These are phyloP conservation scores for Neodontobutis hainanensis DNA, from an alignment of 2,113 vertebrate genomes.

Conservation along the genomic window DNA sequence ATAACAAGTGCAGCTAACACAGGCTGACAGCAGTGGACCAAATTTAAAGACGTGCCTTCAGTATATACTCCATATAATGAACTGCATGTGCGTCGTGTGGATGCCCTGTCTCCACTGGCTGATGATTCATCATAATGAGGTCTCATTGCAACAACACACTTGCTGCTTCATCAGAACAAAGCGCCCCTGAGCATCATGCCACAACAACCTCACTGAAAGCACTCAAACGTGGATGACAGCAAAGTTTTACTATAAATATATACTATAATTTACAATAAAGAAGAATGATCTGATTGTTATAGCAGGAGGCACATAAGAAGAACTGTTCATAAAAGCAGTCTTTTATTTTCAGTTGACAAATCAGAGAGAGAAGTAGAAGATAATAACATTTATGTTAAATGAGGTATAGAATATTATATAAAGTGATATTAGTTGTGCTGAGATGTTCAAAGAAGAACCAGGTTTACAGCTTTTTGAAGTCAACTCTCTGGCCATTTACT, in stretches of 20 bases:
- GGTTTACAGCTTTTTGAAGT: neutral
- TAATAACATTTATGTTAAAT: too few relatives aligned
- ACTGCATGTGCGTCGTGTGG: slow-evolving; percentile 20
- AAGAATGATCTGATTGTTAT: too few relatives aligned
- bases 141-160: slow-evolving; percentile 36
- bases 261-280: too few relatives aligned
- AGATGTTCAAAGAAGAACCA: neutral
- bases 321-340: too few relatives aligned
- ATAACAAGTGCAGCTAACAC: slow-evolving; percentile 35
- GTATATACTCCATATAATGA: slow-evolving; percentile 21
- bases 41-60: slow-evolving; percentile 20
- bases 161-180: slow-evolving; percentile 37
- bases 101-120: slow-evolving; percentile 6
- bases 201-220: slow-evolving; percentile 9
- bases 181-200: slow-evolving; percentile 2
- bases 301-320: too few relatives aligned
- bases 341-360: neutral
- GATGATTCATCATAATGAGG: slow-evolving; percentile 54
- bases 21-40: slow-evolving; percentile 41
- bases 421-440: neutral
- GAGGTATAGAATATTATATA: neutral
- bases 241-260: neutral
- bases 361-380: too few relatives aligned
- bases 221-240: neutral
- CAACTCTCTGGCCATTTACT: neutral